Evolutionary conservation across 2,113 vertebrate species (phyloP).

Genomic region (Chamaea fasciata): DNA sequence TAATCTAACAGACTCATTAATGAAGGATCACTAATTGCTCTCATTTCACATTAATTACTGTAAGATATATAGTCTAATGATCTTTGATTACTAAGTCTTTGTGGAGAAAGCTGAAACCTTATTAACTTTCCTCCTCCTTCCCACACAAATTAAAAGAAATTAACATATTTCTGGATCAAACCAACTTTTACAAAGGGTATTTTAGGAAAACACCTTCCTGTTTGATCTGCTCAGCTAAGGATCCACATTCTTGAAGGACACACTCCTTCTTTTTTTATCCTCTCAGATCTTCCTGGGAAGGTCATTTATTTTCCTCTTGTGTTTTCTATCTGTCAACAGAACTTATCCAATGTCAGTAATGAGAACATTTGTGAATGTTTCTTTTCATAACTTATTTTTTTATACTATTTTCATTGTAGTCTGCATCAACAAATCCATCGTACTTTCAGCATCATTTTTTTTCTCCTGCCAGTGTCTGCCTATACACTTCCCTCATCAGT

Average conservation of each 20-base stretch:
- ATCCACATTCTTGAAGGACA: not conserved
- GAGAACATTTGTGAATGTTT: not conserved
- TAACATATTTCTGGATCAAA: not conserved
- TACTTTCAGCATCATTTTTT: not conserved
- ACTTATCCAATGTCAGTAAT: not conserved
- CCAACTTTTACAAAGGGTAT: not conserved
- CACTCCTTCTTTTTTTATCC: not conserved
- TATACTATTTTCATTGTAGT: not conserved
- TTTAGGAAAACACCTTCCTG: not conserved
- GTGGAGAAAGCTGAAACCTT: not conserved
- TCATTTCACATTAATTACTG: slow-evolving; percentile 17
- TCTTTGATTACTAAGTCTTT: not conserved
- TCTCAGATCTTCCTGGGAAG: not conserved
- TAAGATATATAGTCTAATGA: not conserved
- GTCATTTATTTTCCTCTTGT: fast-evolving
- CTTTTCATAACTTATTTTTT: not conserved
- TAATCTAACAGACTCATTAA: not conserved
- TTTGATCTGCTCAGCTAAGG: not conserved
- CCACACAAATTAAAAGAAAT: not conserved
- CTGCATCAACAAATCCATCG: not conserved
- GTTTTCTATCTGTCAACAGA: not conserved
- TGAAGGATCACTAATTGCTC: not conserved
- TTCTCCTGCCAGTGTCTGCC: not conserved
- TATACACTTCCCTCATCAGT: not conserved
- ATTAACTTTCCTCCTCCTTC: not conserved